These are phyloP conservation scores for Adelognathus sp. DNA, from an alignment of 2,888 invertebrate species.

Conservation along the genomic window DNA sequence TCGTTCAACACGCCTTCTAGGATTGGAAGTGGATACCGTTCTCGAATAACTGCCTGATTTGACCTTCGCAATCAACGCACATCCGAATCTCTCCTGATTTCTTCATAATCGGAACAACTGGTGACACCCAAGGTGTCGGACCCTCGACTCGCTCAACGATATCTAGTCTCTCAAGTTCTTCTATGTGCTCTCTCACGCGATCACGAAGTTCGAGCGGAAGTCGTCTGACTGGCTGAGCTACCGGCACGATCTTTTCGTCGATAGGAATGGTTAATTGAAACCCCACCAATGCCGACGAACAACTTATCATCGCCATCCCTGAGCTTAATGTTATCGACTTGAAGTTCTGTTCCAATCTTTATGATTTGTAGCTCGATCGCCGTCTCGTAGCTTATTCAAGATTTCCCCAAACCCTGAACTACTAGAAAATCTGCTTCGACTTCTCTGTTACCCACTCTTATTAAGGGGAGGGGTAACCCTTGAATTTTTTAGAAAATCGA, in stretches of 20 bases:
- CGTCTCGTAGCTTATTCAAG: conserved; percentile 60
- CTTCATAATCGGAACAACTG: conserved; percentile 68
- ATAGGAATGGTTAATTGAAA: conserved; percentile 66
- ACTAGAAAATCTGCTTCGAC: conserved; percentile 55
- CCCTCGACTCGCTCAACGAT: conserved; percentile 66
- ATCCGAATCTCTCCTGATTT: conserved; percentile 63
- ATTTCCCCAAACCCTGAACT: conserved; percentile 26
- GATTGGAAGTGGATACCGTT: conserved; percentile 51
- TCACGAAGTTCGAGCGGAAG: conserved; percentile 70
- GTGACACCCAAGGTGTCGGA: conserved; percentile 55
- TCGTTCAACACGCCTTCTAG: conserved; percentile 46
- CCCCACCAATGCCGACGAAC: conserved; percentile 48
- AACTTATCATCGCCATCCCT: conserved; percentile 11
- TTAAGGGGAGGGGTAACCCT: too few relatives aligned
- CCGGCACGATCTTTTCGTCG: conserved; percentile 65
- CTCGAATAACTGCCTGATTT: conserved; percentile 63
- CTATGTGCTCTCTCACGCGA: conserved; percentile 65
- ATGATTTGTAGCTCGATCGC: conserved; percentile 59
- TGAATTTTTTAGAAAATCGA: too few relatives aligned
- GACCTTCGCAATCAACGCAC: conserved; percentile 66
- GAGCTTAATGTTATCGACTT: conserved; percentile 11
- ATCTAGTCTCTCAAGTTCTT: conserved; percentile 60
- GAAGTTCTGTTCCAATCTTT: conserved; percentile 48
- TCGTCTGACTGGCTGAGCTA: conserved; percentile 70
- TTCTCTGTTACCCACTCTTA: conserved; percentile 25